Conservation (phyloP, 2,888 invertebrate species). For the Theretra japonica region DNA sequence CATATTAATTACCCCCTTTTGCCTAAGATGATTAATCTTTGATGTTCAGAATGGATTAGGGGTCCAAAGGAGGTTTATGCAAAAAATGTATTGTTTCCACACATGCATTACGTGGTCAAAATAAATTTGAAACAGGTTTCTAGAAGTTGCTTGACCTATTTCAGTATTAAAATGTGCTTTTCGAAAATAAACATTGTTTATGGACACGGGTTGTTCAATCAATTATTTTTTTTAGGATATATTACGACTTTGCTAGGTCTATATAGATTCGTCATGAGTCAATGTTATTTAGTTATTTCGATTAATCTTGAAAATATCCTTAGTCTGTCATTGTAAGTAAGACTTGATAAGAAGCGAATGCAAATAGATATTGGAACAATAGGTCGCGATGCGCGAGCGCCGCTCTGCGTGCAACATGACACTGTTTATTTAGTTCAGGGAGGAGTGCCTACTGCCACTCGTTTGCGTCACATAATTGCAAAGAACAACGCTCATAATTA, state of each 20-base stretch:
- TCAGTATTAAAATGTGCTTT: not conserved
- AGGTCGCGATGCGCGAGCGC: constrained; percentile 29
- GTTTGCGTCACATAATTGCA: constrained; percentile 28
- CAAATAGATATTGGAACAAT: constrained; percentile 43
- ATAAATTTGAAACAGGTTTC: not conserved
- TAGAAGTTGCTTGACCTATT: not conserved
- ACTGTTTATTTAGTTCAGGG: constrained; percentile 67
- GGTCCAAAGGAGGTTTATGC: not conserved
- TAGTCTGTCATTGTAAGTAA: not conserved
- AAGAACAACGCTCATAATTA: constrained; percentile 27
- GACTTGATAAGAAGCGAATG: constrained; percentile 1
- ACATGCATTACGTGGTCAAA: not conserved
- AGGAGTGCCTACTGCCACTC: constrained; percentile 41
- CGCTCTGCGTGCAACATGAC: constrained; percentile 69
- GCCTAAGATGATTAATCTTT: not conserved
- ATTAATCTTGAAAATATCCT: no score
- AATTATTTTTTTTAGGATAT: not conserved
- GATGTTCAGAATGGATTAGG: not conserved
- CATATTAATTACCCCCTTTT: no score
- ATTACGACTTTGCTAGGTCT: no score
- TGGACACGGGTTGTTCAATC: not conserved
- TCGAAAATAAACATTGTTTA: not conserved
- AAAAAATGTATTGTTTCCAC: not conserved
- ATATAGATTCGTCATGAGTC: no score
- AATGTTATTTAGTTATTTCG: no score